phyloP scores from a whole-genome alignment of 2,797 vertebrate genomes.

The Nasua narica region DNA sequence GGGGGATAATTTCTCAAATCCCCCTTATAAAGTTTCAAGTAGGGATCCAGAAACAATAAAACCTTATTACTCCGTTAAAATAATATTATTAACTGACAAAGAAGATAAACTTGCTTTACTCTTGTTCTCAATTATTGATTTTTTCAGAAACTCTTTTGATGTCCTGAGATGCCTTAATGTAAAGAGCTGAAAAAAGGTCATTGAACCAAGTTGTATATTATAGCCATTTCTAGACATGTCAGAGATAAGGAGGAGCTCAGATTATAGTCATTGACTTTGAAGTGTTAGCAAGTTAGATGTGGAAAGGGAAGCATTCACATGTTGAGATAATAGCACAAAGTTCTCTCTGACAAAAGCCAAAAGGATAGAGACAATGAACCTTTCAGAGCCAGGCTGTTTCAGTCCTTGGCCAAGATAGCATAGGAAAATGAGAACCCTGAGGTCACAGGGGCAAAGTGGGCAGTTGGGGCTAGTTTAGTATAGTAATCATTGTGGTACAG shows the following conservation, averaged over 20 bases:
- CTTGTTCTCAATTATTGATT: slow-evolving; percentile 28
- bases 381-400: neutral
- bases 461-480: neutral
- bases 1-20: neutral
- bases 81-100: slow-evolving; percentile 44
- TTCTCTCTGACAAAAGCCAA: neutral
- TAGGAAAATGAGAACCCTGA: neutral
- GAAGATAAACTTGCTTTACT: slow-evolving; percentile 13
- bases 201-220: neutral
- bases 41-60: neutral
- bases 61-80: neutral
- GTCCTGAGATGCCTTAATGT: slow-evolving; percentile 21
- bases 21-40: neutral
- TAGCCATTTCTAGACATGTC: neutral
- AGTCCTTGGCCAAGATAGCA: neutral
- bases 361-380: neutral
- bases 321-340: neutral
- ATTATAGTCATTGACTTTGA: slow-evolving; percentile 23
- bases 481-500: neutral
- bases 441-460: neutral
- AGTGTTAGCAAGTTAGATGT: neutral
- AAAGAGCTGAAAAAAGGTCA: neutral
- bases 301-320: neutral
- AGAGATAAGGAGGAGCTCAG: neutral
- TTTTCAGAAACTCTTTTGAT: slow-evolving; percentile 20